A percentile compares a stretch with the other conserved stretches of the same genome.
Evolutionary conservation across 1,140 invertebrate species (phyloP).

Genomic region (Lutraria rhynchaena): DNA sequence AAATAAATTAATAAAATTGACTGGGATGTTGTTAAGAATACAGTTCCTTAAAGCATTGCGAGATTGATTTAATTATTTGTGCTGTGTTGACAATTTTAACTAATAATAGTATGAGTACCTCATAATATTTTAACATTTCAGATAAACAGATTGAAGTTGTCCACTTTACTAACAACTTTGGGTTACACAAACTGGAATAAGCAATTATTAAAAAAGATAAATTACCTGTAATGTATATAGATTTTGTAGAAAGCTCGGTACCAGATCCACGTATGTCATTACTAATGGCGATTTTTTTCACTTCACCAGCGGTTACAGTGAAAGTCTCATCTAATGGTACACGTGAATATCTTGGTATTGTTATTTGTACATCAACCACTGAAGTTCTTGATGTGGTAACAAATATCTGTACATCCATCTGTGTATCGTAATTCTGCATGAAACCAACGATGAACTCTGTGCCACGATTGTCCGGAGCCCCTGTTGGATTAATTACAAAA

Average conservation of each 20-base stretch:
- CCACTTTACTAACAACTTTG: no score
- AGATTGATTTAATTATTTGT: no score
- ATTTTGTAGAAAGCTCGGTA: conserved; percentile 16
- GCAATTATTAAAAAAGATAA: no score
- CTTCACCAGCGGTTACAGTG: not conserved
- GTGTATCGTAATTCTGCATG: not conserved
- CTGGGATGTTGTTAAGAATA: no score
- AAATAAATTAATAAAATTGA: no score
- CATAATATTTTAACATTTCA: no score
- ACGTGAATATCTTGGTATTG: not conserved
- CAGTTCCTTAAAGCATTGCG: no score
- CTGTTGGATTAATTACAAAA: no score
- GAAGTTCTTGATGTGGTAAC: not conserved
- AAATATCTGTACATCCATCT: not conserved
- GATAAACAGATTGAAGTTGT: no score
- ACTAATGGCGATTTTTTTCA: conserved; percentile 4
- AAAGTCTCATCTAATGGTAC: not conserved
- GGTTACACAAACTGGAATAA: no score
- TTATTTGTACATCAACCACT: not conserved
- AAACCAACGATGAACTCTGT: not conserved
- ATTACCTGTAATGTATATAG: conserved; percentile 15
- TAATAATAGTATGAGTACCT: no score
- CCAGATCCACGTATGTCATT: conserved; percentile 12
- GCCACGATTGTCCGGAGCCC: conserved; percentile 1
- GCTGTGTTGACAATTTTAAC: no score